Evolutionary conservation across 1,140 invertebrate genomes (phyloP).

Genomic region (Steinernema feltiae): DNA sequence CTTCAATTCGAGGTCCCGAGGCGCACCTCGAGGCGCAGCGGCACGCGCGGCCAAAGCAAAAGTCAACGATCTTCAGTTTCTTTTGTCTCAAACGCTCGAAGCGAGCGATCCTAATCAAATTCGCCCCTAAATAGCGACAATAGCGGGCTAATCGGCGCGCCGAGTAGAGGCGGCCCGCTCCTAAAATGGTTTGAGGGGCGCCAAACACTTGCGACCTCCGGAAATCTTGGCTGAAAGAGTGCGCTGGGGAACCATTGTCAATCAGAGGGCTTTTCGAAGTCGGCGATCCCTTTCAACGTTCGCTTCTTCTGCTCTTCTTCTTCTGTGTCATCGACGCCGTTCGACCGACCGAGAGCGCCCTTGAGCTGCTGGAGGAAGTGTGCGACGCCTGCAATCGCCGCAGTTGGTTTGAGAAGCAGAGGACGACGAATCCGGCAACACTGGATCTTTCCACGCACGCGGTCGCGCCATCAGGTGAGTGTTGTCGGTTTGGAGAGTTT

Average conservation of each 20-base stretch:
- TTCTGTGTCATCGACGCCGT: too few relatives aligned
- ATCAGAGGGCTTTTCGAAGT: background rate
- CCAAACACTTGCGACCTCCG: constrained; percentile 7
- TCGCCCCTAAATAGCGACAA: constrained; percentile 13
- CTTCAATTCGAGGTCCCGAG: too few relatives aligned
- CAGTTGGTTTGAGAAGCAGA: background rate
- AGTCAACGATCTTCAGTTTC: too few relatives aligned
- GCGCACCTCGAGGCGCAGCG: too few relatives aligned
- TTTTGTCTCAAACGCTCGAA: background rate
- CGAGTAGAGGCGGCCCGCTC: background rate
- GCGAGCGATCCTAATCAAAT: constrained; percentile 13
- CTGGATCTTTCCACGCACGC: background rate
- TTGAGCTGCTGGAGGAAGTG: background rate
- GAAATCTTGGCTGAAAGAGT: constrained; percentile 5
- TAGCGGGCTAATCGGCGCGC: background rate
- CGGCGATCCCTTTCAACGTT: constrained; percentile 6
- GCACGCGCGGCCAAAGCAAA: too few relatives aligned
- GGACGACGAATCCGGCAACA: background rate
- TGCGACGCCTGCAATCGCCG: too few relatives aligned
- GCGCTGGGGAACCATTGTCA: background rate
- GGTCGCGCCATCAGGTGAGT: background rate
- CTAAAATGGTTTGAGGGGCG: background rate
- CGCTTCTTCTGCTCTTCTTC: too few relatives aligned
- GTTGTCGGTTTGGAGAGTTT: too few relatives aligned
- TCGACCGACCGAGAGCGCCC: too few relatives aligned